Evolutionary conservation across 2,888 invertebrate genomes (phyloP), one percentile per base, ranked within the genome.

Genomic region (Lasioglossum zephyrum): DNA sequence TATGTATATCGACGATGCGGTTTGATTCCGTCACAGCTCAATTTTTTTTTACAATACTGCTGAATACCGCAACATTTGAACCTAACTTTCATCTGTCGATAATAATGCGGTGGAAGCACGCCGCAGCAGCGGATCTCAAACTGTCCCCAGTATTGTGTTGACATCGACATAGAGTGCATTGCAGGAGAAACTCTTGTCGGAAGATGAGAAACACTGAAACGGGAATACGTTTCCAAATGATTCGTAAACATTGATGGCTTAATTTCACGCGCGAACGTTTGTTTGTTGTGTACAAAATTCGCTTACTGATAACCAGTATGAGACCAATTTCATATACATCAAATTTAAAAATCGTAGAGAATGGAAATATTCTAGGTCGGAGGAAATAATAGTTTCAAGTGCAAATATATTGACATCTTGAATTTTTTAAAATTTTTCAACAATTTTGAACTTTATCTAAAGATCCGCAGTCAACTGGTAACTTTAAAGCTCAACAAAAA

Each of bases 141-240:
- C 11, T 18, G 18, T 70, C 6, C 47, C 13, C 4, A 39, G 22
- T 18, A 16, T 31, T 4, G 9, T n/a, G n/a, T 57, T 4, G 4
- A 11, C 11, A n/a, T 57, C n/a, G n/a, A n/a, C 4, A 9, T 57
- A 57, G 57, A n/a, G 11, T n/a, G n/a, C 57, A 4, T 57, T n/a
- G 57, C n/a, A n/a, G 57, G 57, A n/a, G n/a, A n/a, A 57, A 57
- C n/a, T 57, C n/a, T 4, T 11, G 57, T 57, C n/a, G n/a, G 57
- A 11, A 57, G 11, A 57, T 57, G 57, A 57, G 57, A 57, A 57
- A 70, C 22, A 70, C 31, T 4, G 18, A 18, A 66, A 70, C 18
- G 16, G n/a, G 18, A n/a, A 72, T 41, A 36, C 73, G 44, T 80
- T 80, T 76, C 16, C 41, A 79, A 75, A 70, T 26, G 8, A 66